These are phyloP conservation scores for Marronus borbonicus DNA, from an alignment of 2,888 invertebrate species.

Conservation along the genomic window DNA sequence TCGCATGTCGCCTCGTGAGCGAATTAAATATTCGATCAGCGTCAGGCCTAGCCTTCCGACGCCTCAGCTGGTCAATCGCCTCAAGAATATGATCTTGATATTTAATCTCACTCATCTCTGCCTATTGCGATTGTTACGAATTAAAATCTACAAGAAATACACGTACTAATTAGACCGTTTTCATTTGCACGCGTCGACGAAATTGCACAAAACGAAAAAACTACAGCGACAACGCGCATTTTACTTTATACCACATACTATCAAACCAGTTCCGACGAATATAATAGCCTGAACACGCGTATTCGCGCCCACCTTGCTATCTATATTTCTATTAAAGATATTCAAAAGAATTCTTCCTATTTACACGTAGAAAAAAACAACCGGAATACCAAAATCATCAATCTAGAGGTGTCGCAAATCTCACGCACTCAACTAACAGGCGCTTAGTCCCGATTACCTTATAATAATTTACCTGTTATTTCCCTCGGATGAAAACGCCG, in stretches of 20 bases:
- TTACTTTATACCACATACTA: constrained; percentile 38
- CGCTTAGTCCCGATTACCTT: constrained; percentile 34
- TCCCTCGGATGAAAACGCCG: constrained; percentile 31
- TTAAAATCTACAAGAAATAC: constrained; percentile 28
- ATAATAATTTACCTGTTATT: constrained; percentile 45
- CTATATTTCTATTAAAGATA: constrained; percentile 14
- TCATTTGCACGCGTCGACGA: background rate
- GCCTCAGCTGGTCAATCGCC: constrained; percentile 87
- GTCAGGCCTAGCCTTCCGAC: constrained; percentile 89
- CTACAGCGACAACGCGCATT: constrained; percentile 41
- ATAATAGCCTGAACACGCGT: constrained; percentile 41
- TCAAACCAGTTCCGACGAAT: constrained; percentile 44
- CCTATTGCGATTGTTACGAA: background rate
- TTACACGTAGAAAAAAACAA: background rate
- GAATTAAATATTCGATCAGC: constrained; percentile 87
- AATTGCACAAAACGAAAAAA: constrained; percentile 32
- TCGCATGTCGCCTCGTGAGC: constrained; percentile 82
- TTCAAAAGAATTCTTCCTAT: constrained; percentile 5
- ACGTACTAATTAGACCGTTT: constrained; percentile 7
- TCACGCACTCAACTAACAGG: constrained; percentile 40
- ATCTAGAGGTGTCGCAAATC: constrained; percentile 39
- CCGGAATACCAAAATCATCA: constrained; percentile 4
- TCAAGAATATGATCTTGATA: constrained; percentile 85
- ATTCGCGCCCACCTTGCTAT: constrained; percentile 40
- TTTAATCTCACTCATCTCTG: constrained; percentile 71